Conservation (phyloP, 2,797 vertebrate genomes). For the Leptodactylus fallax region DNA sequence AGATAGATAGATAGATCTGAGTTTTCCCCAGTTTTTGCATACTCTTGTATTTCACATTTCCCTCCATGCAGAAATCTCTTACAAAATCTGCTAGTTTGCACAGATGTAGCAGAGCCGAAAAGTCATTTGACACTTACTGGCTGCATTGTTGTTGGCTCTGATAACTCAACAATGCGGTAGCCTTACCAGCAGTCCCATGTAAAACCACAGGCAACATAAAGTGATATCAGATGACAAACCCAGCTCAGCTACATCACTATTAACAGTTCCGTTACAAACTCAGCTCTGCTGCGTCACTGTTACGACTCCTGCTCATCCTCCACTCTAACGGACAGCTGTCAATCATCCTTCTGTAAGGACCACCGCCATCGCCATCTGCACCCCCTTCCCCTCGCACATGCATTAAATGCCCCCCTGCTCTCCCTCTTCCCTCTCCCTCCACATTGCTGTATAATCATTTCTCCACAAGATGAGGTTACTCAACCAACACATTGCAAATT, state of each 20-base stretch:
- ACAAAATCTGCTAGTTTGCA: not conserved
- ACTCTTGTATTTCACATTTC: not conserved
- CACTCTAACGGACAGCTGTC: not conserved
- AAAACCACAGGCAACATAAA: not conserved
- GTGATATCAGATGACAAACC: not conserved
- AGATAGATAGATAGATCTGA: too few relatives aligned
- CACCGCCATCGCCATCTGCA: not conserved
- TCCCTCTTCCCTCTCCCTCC: not conserved
- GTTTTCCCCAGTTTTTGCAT: not conserved
- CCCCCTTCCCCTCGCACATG: not conserved
- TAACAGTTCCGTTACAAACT: not conserved
- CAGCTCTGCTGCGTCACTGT: not conserved
- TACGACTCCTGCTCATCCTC: not conserved
- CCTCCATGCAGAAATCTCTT: too few relatives aligned
- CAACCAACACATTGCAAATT: slow-evolving; percentile 52
- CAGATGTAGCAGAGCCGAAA: not conserved
- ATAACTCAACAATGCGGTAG: not conserved
- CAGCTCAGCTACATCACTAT: not conserved
- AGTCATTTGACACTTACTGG: not conserved
- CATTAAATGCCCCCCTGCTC: not conserved
- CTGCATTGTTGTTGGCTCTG: too few relatives aligned
- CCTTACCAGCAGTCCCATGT: not conserved
- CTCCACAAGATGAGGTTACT: slow-evolving; percentile 38
- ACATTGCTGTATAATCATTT: slow-evolving; percentile 57
- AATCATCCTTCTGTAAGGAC: not conserved